Conservation (phyloP, 2,888 invertebrate species). For the Xylophagus ater region DNA sequence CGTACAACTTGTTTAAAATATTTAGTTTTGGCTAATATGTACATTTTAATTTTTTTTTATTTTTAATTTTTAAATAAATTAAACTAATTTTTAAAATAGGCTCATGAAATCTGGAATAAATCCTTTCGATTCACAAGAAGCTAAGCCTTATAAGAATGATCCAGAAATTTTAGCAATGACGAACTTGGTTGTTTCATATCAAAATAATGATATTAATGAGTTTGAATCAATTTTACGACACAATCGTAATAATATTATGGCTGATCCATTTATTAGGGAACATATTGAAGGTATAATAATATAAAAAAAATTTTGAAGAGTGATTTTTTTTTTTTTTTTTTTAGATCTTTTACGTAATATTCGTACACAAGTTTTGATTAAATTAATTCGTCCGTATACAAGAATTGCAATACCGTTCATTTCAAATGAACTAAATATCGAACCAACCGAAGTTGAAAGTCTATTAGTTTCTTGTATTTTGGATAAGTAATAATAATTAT, state of each 20-base stretch:
- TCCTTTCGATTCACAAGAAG: constrained; percentile 99
- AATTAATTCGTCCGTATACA: constrained; percentile 95
- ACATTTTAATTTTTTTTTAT: constrained; percentile 45
- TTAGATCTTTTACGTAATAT: constrained; percentile 86
- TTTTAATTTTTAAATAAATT: neutral
- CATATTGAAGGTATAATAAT: constrained; percentile 80
- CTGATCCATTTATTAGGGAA: constrained; percentile 96
- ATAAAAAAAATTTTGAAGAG: too few species aligned
- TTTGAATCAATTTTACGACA: constrained; percentile 93
- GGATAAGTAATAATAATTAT: constrained; percentile 65
- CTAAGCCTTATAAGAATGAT: constrained; percentile 98
- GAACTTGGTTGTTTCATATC: constrained; percentile 91
- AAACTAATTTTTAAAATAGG: constrained; percentile 42
- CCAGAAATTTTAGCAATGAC: constrained; percentile 99
- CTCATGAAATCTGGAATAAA: constrained; percentile 99
- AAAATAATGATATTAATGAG: constrained; percentile 96
- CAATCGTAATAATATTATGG: constrained; percentile 94
- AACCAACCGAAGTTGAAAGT: constrained; percentile 90
- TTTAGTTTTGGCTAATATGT: constrained; percentile 96
- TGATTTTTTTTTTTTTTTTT: constrained; percentile 23
- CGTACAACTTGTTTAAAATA: constrained; percentile 97
- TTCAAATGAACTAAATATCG: constrained; percentile 87
- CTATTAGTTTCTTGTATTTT: constrained; percentile 94
- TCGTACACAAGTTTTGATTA: constrained; percentile 92
- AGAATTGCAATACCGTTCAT: constrained; percentile 97